A percentile compares a stretch with the other conserved stretches of the same genome.
Conservation (phyloP, 2,113 vertebrate species). For the Lathamus discolor region DNA sequence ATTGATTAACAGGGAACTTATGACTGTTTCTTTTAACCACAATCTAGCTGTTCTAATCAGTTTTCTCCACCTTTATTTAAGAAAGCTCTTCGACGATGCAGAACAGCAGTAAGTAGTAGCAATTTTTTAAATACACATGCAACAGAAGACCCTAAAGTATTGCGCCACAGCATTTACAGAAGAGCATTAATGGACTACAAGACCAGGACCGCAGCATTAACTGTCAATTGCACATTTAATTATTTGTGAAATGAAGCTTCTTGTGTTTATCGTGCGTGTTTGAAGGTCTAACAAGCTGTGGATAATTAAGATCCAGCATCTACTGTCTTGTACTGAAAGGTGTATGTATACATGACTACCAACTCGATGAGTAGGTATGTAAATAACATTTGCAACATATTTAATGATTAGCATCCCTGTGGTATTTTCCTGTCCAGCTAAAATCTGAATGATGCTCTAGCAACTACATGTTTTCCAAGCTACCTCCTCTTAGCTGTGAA, state of each 20-base stretch:
- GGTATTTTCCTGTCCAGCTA: neutral
- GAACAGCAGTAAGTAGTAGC: neutral
- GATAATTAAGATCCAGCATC: neutral
- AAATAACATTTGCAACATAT: neutral
- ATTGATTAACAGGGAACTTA: slow-evolving; percentile 15
- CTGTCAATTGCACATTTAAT: neutral
- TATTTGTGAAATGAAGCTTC: neutral
- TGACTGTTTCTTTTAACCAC: slow-evolving; percentile 25
- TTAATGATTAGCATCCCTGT: neutral
- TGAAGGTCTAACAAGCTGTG: neutral
- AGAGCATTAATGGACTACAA: neutral
- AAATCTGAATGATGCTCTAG: neutral
- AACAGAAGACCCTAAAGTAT: neutral
- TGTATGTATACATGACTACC: neutral
- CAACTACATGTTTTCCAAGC: neutral
- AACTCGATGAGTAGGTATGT: neutral
- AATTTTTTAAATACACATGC: neutral
- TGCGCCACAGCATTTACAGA: neutral
- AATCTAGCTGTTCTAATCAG: neutral
- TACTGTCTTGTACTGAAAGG: neutral
- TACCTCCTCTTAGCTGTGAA: neutral
- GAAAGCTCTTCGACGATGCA: neutral
- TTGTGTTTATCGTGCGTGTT: neutral
- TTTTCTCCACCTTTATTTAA: slow-evolving; percentile 6
- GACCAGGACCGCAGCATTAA: neutral